Evolutionary conservation across 2,888 invertebrate species (phyloP), one percentile per base, ranked within the genome.

Genomic region (Lepidocyrtoides sp.): DNA sequence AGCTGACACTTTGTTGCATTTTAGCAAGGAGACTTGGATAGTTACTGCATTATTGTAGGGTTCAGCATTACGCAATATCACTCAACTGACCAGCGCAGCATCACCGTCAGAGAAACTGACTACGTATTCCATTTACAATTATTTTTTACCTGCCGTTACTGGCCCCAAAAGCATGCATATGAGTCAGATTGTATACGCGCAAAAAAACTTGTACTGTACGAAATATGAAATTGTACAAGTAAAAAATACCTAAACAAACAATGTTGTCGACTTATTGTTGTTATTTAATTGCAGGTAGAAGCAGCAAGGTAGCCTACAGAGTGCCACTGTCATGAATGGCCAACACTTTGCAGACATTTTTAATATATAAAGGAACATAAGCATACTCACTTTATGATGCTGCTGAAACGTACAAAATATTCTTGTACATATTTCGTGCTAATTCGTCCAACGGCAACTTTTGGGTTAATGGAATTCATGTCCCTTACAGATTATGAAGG

Each of bases 381-480:
- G 26, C 1, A 5, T 23, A 10, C 20, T n/a, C 44, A 20, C 10
- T 72, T 36, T 23, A 44, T n/a, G 23, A 8, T 48, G 4, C 77
- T 77, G 77, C 26, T 77, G 41, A 77, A 63, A 63, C n/a, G 82
- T 14, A 23, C 44, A 23, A 23, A 82, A 60, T 81, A 54, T n/a
- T n/a, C n/a, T n/a, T n/a, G n/a, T n/a, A 23, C n/a, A 69, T 69
- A n/a, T 54, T 75, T 85, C 54, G 54, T 85, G 85, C 60, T 41
- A 85, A 75, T 85, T 85, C 85, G 54, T 41, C 57, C 32, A 72
- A 72, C n/a, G 60, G 63, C 20, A 77, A n/a, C 63, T 86, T 87
- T 87, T 87, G 23, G 87, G 87, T 77, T 79, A 87, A 87, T 87
- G 87, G 79, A 79, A 87, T 87, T 54, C 72, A 86, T 86, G 84